Percentiles rank a stretch among this genome's conserved stretches.
Conservation (phyloP, 2,888 invertebrate genomes). For the Sycophila texana region DNA sequence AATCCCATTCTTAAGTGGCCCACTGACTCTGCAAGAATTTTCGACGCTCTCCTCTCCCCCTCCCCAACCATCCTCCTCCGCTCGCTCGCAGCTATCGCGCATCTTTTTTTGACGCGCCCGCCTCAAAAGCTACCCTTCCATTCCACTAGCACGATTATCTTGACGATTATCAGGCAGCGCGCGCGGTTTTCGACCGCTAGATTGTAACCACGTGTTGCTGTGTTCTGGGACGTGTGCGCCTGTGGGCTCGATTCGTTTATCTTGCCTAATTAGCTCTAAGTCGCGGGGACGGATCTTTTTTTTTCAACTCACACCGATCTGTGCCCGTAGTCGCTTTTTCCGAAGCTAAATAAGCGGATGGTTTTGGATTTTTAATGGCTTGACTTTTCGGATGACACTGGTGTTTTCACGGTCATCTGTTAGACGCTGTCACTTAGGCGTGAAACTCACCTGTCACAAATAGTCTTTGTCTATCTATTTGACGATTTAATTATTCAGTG, state of each 20-base stretch:
- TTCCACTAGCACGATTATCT: slow-evolving; percentile 47
- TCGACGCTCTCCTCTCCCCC: slow-evolving; percentile 50
- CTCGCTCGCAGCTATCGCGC: not conserved
- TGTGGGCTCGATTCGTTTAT: slow-evolving; percentile 26
- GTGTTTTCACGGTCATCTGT: too few species aligned
- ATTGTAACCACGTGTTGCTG: slow-evolving; percentile 51
- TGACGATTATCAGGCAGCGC: slow-evolving; percentile 48
- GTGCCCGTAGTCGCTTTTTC: too few species aligned
- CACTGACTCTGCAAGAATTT: slow-evolving; percentile 65
- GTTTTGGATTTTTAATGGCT: too few species aligned
- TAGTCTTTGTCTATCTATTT: too few species aligned
- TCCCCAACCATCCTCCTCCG: slow-evolving; percentile 1
- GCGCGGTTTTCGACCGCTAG: not conserved
- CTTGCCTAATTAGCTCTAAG: slow-evolving; percentile 38
- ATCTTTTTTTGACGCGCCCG: slow-evolving; percentile 37
- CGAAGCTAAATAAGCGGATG: too few species aligned
- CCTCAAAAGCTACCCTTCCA: slow-evolving; percentile 23
- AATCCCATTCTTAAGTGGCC: slow-evolving; percentile 58
- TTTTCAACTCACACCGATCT: too few species aligned
- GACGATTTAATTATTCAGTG: too few species aligned
- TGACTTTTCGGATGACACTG: too few species aligned
- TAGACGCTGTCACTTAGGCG: too few species aligned
- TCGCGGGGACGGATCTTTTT: too few species aligned
- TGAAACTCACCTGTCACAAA: too few species aligned
- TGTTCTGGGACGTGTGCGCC: slow-evolving; percentile 10